Conservation (phyloP, 2,888 invertebrate species). For the Ephialtes manifestator region DNA sequence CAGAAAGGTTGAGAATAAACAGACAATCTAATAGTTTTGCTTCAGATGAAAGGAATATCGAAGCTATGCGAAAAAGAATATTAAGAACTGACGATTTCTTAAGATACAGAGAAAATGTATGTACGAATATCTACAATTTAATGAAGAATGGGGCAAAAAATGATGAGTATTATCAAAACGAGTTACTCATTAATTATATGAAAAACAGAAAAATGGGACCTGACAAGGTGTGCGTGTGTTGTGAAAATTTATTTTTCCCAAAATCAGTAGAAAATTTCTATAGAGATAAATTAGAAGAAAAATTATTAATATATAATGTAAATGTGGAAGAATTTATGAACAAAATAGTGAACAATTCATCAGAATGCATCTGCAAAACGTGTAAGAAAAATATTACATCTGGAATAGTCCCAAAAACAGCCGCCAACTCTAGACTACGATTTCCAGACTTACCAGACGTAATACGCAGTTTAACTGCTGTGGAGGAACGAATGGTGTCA, state of each 20-base stretch:
- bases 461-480: slow-evolving; percentile 69
- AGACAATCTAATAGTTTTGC: too few species aligned
- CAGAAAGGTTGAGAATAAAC: too few species aligned
- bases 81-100: too few species aligned
- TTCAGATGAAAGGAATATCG: too few species aligned
- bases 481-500: slow-evolving; percentile 81
- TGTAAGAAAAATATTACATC: too few species aligned
- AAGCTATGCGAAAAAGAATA: too few species aligned
- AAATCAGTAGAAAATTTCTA: slow-evolving; percentile 57
- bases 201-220: slow-evolving; percentile 37
- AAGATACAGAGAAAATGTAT: neutral
- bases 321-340: neutral
- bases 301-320: slow-evolving; percentile 5
- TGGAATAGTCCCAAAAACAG: too few species aligned
- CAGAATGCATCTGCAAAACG: too few species aligned
- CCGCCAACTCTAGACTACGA: too few species aligned
- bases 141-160: neutral
- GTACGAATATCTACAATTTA: neutral
- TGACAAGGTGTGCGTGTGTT: slow-evolving; percentile 57
- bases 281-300: neutral
- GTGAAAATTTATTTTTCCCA: slow-evolving; percentile 66
- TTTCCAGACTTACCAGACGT: slow-evolving; percentile 71
- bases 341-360: too few species aligned
- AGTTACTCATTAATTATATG: neutral
- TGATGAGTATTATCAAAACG: neutral